Evolutionary conservation across 2,113 vertebrate genomes (phyloP).

Genomic region (Hassar affinis): DNA sequence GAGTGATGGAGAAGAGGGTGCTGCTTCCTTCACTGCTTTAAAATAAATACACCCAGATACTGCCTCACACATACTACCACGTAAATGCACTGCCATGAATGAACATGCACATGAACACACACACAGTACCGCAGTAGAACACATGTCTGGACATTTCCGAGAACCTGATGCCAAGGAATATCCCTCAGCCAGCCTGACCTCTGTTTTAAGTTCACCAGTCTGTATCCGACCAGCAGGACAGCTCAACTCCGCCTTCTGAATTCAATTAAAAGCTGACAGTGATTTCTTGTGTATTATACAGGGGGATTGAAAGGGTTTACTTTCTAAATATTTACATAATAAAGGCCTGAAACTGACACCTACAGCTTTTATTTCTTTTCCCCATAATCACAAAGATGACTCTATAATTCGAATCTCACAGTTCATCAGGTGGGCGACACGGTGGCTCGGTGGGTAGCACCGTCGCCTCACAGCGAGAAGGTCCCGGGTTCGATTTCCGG

Average conservation of each 20-base stretch:
- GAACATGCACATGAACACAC: conserved; percentile 50
- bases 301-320: not conserved
- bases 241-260: conserved; percentile 21
- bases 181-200: conserved; percentile 53
- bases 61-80: conserved; percentile 53
- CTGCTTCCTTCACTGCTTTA: conserved; percentile 24
- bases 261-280: not conserved
- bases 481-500: no score
- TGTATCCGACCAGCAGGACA: conserved; percentile 35
- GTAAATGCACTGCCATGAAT: conserved; percentile 50
- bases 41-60: conserved; percentile 47
- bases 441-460: no score
- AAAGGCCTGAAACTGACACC: not conserved
- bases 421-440: no score
- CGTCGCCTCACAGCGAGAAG: no score
- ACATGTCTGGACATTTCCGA: conserved; percentile 31
- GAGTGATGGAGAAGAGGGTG: conserved; percentile 64
- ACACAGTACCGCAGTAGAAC: conserved; percentile 27
- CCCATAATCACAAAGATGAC: not conserved
- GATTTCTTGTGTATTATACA: not conserved
- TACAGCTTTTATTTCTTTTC: not conserved
- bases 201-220: conserved; percentile 10
- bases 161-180: conserved; percentile 60
- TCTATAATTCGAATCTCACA: conserved; percentile 1
- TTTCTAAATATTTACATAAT: not conserved